Evolutionary conservation across 1,140 invertebrate species (phyloP).

Genomic region (Drosophila sp.): DNA sequence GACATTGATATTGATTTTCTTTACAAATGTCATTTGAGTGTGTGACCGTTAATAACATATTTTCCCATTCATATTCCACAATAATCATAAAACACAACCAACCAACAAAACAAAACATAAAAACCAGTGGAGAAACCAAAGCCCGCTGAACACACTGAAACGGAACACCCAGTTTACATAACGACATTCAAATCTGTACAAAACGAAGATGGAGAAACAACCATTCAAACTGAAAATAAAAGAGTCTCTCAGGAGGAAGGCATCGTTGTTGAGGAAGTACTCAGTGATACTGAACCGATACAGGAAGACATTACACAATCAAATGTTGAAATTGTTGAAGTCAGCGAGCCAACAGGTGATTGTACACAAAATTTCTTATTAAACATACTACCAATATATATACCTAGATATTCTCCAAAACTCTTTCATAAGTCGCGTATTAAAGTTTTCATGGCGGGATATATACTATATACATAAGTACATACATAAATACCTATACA

Average conservation of each 20-base stretch:
- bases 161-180: constrained; percentile 78
- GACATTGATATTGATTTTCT: background rate
- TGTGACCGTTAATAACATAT: constrained; percentile 47
- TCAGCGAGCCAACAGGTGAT: constrained; percentile 79
- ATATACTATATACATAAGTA: too few species aligned
- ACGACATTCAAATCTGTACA: constrained; percentile 82
- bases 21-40: constrained; percentile 6
- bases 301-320: constrained; percentile 64
- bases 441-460: background rate
- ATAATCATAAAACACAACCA: constrained; percentile 29
- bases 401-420: constrained; percentile 14
- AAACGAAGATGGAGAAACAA: constrained; percentile 76
- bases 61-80: constrained; percentile 60
- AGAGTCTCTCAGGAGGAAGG: constrained; percentile 77
- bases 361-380: constrained; percentile 37
- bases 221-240: constrained; percentile 76
- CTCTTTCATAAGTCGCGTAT: constrained; percentile 15
- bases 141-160: constrained; percentile 61
- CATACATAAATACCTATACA: background rate
- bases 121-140: constrained; percentile 65
- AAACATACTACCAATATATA: constrained; percentile 28
- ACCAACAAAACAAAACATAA: constrained; percentile 34
- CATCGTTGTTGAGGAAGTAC: constrained; percentile 80
- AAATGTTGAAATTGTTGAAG: constrained; percentile 78
- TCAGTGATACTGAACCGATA: constrained; percentile 81